Percentiles rank a stretch among this genome's conserved stretches.
phyloP scores from a whole-genome alignment of 1,140 invertebrate species.

The Gonatopus flavifemur region DNA sequence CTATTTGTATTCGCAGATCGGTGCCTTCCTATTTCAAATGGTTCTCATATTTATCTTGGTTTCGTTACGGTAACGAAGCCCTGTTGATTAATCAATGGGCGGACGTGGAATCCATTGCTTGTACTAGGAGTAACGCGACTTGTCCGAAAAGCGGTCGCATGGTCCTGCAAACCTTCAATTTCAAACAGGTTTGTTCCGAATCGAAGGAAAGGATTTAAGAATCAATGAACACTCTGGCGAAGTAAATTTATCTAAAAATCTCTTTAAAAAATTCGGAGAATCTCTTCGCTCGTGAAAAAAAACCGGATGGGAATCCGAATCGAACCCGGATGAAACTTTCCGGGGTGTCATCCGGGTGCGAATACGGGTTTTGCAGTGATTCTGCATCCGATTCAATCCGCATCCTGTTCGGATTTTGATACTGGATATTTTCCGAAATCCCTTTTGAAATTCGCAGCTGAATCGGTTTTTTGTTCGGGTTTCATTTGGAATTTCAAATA shows the following conservation, averaged over 20 bases:
- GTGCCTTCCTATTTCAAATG: slow-evolving; percentile 87
- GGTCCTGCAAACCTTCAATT: slow-evolving; percentile 78
- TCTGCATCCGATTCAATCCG: too few relatives aligned
- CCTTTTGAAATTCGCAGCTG: too few relatives aligned
- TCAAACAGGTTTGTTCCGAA: slow-evolving; percentile 65
- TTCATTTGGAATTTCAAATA: too few relatives aligned
- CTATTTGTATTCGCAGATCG: slow-evolving; percentile 61
- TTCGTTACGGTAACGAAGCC: slow-evolving; percentile 91
- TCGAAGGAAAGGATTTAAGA: neutral
- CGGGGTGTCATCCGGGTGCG: too few relatives aligned
- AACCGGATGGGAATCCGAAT: too few relatives aligned
- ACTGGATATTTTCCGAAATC: too few relatives aligned
- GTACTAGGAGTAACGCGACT: slow-evolving; percentile 70
- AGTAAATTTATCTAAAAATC: neutral
- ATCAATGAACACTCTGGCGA: neutral
- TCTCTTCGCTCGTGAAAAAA: neutral
- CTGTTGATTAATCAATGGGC: slow-evolving; percentile 93
- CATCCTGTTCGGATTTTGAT: too few relatives aligned
- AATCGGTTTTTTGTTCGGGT: too few relatives aligned
- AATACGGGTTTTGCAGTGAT: too few relatives aligned
- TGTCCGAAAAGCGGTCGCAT: slow-evolving; percentile 76
- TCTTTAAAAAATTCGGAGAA: neutral
- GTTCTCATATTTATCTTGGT: slow-evolving; percentile 94
- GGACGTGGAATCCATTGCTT: slow-evolving; percentile 70
- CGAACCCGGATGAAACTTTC: too few relatives aligned